These are phyloP conservation scores for Aromia moschata DNA, from an alignment of 2,888 invertebrate genomes.

Conservation along the genomic window DNA sequence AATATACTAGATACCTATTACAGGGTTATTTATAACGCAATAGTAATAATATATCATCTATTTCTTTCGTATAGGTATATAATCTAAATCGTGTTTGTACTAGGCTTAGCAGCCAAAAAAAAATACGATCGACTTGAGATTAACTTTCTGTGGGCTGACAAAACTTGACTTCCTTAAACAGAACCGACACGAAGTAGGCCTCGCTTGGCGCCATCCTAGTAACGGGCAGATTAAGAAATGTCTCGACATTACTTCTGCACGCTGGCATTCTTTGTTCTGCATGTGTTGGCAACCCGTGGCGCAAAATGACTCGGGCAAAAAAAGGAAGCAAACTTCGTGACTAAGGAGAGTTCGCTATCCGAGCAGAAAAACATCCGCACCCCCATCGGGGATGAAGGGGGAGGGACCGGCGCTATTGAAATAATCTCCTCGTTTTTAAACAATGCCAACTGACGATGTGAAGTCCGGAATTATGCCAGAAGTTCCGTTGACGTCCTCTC, in stretches of 20 bases:
- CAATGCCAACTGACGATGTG: slow-evolving; percentile 4
- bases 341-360: neutral
- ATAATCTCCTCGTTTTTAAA: slow-evolving; percentile 20
- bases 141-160: no score
- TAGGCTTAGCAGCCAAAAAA: no score
- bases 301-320: slow-evolving; percentile 2
- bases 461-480: slow-evolving; percentile 14
- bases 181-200: no score
- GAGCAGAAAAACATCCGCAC: slow-evolving; percentile 16
- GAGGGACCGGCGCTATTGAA: neutral
- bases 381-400: neutral
- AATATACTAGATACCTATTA: no score
- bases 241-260: neutral
- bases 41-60: no score
- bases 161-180: no score
- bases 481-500: slow-evolving; percentile 4
- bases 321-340: slow-evolving; percentile 8
- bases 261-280: slow-evolving; percentile 5
- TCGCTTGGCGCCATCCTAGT: no score
- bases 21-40: no score
- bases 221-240: no score
- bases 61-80: no score
- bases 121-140: no score
- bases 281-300: slow-evolving; percentile 3
- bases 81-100: no score